These are phyloP conservation scores for Brachypterus glaber DNA, from an alignment of 2,888 invertebrate genomes.

Conservation along the genomic window DNA sequence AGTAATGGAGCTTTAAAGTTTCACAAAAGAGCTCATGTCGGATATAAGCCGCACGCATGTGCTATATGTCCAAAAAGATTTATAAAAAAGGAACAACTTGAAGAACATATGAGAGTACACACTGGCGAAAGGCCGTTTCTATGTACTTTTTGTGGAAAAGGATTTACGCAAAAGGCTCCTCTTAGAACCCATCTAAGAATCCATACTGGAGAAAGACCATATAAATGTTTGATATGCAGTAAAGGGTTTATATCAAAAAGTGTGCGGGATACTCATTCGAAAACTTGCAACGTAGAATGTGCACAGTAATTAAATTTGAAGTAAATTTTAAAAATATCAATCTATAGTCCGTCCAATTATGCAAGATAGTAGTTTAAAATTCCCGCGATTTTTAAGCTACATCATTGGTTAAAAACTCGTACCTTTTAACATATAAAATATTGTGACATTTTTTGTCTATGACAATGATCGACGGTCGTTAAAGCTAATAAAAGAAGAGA, in stretches of 20 bases:
- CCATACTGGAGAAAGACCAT: conserved; percentile 29
- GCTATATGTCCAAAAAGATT: conserved; percentile 1
- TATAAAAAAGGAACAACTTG: background rate
- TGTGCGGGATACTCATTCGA: conserved; percentile 1
- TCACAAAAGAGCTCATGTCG: background rate
- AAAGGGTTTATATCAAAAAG: conserved; percentile 24
- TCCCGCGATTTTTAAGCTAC: too few species aligned
- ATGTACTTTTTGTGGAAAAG: conserved; percentile 23
- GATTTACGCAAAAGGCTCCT: conserved; percentile 22
- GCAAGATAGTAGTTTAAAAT: too few species aligned
- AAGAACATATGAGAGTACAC: conserved; percentile 28
- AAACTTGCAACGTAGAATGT: too few species aligned
- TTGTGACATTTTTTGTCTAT: too few species aligned
- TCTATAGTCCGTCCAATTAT: too few species aligned
- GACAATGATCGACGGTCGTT: too few species aligned
- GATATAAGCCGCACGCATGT: conserved; percentile 21
- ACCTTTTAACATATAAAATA: too few species aligned
- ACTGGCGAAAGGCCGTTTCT: conserved; percentile 29
- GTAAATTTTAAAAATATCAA: too few species aligned
- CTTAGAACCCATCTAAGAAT: conserved; percentile 26
- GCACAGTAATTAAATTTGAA: too few species aligned
- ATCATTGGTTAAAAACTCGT: too few species aligned
- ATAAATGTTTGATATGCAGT: conserved; percentile 26
- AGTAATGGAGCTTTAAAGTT: background rate
- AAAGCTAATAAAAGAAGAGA: too few species aligned